phyloP scores from a whole-genome alignment of 92 coral and sea anemone species.

The Porites divaricata region DNA sequence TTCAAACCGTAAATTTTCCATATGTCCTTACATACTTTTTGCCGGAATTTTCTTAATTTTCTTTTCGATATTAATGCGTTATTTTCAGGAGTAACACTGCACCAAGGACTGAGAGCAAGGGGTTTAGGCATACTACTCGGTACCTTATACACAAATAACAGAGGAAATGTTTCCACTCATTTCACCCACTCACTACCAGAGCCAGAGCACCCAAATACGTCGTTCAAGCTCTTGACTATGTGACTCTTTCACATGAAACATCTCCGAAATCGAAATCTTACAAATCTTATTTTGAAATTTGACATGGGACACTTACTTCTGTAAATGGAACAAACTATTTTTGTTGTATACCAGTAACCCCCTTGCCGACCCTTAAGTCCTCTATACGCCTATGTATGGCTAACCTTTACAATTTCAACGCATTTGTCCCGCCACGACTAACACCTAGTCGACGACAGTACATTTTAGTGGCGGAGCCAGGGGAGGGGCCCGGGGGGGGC shows the following conservation, averaged over 20 bases:
- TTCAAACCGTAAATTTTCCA: neutral
- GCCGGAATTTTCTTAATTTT: neutral
- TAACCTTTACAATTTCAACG: neutral
- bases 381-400: neutral
- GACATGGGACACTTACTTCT: too few relatives aligned
- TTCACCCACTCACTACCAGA: too few relatives aligned
- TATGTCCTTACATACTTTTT: neutral
- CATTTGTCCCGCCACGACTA: neutral
- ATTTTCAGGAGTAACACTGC: neutral
- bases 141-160: neutral
- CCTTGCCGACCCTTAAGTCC: conserved; percentile 10
- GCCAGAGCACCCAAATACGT: too few relatives aligned
- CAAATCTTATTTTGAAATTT: too few relatives aligned
- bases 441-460: neutral
- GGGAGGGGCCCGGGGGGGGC: too few relatives aligned
- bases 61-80: neutral
- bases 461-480: too few relatives aligned
- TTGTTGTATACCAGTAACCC: neutral
- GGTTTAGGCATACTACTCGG: neutral
- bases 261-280: too few relatives aligned
- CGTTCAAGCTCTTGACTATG: too few relatives aligned
- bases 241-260: too few relatives aligned
- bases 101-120: neutral
- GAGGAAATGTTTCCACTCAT: neutral
- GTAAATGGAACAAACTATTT: neutral